These are phyloP conservation scores for Tychaedon coryphoeus DNA, from an alignment of 2,113 vertebrate genomes.

Conservation along the genomic window DNA sequence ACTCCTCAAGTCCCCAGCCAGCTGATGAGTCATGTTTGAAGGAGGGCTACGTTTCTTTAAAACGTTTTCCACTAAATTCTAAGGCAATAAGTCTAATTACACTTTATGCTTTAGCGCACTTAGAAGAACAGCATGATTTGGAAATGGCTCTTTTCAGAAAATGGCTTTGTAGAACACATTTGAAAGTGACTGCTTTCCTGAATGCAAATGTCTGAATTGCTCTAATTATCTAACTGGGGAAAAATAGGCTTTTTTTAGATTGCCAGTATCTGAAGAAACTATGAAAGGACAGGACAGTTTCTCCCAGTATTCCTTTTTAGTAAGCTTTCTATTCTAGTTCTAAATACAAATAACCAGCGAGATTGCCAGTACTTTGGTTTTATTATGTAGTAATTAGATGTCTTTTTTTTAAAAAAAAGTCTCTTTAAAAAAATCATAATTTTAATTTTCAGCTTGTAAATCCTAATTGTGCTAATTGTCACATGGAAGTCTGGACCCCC, in stretches of 20 bases:
- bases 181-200: conserved; percentile 45
- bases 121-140: conserved; percentile 58
- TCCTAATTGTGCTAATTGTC: background rate
- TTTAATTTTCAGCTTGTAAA: background rate
- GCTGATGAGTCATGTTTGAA: background rate
- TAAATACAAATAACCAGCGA: background rate
- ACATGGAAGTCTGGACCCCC: background rate
- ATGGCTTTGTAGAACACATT: conserved; percentile 24
- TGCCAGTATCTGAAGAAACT: conserved; percentile 15
- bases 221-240: conserved; percentile 39
- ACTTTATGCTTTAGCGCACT: conserved; percentile 37
- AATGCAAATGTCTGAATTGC: conserved; percentile 47
- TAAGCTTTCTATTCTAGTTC: background rate
- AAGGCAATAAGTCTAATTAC: conserved; percentile 58
- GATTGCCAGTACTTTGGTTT: background rate
- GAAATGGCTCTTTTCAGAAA: conserved; percentile 41
- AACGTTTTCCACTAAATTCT: conserved; percentile 12
- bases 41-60: background rate
- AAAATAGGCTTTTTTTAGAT: conserved; percentile 14
- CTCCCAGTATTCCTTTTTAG: background rate
- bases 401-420: background rate
- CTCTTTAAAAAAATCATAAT: background rate
- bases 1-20: background rate
- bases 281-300: conserved; percentile 8
- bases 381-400: background rate